Base-by-base conservation (phyloP, 2,113 vertebrate genomes). In the Limnothrissa miodon region DNA sequence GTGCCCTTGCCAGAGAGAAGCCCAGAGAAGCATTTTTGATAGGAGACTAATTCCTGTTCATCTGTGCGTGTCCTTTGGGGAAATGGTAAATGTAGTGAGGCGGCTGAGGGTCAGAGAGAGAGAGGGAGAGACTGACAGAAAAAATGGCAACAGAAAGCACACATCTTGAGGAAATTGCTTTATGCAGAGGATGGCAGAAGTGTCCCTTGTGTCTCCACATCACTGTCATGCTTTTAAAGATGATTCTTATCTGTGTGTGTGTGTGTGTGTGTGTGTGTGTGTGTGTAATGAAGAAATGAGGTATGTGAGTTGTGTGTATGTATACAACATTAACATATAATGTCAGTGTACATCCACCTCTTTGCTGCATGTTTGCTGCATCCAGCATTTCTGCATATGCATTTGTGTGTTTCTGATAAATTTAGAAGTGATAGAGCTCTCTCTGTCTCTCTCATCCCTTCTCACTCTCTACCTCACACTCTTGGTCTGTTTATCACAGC, bases 371-470 rank as follows among this genome's bases (percentile, higher is more conserved):
- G 46, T 48, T n/a, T n/a, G n/a, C n/a, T n/a, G 11, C 13, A 17
- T 48, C n/a, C n/a, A n/a, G n/a, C n/a, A n/a, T n/a, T n/a, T n/a
- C n/a, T n/a, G n/a, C n/a, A 17, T 13, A 0, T 48, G 21, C 21
- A 7, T 96, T 44, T 96, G 96, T 9, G 97, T 95, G 21, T 56
- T 56, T 56, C 21, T 56, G 1, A 48, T 19, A 23, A 23, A 23
- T 56, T 21, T 56, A 23, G 51, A 19, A 23, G 51, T 53, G 48
- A 53, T 53, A 5, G 21, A 56, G 51, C 21, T 56, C 21, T 21
- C 51, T 56, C 19, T 17, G 17, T 53, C 33, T 45, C 45, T 51
- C 17, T n/a, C 46, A 23, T 45, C 48, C 23, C 82, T n/a, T 79
- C 29, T 25, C 45, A 78, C 42, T 80, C 33, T 48, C 29, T 15